Percentiles rank a stretch among this genome's conserved stretches.
Evolutionary conservation across 2,113 vertebrate genomes (phyloP).

Genomic region (Pungitius pungitius): DNA sequence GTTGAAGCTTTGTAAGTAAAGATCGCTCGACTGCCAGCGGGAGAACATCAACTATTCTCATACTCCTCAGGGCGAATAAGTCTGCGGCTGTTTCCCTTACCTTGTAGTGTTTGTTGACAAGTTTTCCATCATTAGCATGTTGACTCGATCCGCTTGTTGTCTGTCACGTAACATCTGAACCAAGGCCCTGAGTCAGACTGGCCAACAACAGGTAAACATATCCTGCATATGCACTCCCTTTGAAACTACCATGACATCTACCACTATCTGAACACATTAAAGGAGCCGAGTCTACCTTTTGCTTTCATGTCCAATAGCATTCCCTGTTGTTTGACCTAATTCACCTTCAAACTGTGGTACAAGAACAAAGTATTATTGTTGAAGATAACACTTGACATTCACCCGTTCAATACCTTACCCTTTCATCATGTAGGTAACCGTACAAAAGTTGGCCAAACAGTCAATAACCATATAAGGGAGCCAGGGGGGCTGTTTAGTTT

Average conservation of each 20-base stretch:
- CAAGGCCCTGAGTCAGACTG: background rate
- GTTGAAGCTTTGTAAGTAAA: constrained; percentile 21
- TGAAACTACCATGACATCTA: background rate
- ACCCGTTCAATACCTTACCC: background rate
- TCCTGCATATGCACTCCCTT: background rate
- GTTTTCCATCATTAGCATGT: constrained; percentile 13
- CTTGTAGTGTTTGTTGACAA: constrained; percentile 2
- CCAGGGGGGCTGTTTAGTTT: background rate
- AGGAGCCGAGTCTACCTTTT: background rate
- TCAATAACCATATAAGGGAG: background rate
- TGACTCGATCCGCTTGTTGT: background rate
- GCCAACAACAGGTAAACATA: background rate
- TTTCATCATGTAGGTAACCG: background rate
- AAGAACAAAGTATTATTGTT: background rate
- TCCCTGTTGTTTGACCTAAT: background rate
- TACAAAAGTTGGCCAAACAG: constrained; percentile 6
- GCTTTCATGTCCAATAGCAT: constrained; percentile 3
- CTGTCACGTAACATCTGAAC: background rate
- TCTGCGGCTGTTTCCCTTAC: constrained; percentile 11
- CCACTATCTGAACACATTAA: background rate
- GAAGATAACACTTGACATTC: background rate
- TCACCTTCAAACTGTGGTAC: background rate
- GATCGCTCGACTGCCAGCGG: background rate
- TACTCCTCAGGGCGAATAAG: constrained; percentile 38
- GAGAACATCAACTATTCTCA: constrained; percentile 38